phyloP scores from a whole-genome alignment of 2,888 invertebrate species.

The Drosophila parthenogenetica region DNA sequence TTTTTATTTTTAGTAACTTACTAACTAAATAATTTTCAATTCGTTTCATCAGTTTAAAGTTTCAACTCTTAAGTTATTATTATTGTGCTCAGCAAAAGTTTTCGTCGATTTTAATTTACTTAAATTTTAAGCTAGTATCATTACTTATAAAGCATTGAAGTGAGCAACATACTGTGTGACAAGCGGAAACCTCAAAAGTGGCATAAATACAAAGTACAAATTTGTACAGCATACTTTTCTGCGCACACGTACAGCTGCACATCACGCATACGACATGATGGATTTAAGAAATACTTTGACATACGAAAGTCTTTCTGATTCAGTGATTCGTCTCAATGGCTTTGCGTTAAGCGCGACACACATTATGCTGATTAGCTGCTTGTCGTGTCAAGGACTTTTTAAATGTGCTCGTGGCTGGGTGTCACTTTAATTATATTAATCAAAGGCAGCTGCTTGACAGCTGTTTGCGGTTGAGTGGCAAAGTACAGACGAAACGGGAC shows the following conservation, averaged over 20 bases:
- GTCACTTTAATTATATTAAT: conserved; percentile 66
- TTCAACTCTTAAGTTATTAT: background rate
- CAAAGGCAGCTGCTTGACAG: conserved; percentile 66
- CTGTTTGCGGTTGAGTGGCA: conserved; percentile 52
- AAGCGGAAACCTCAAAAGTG: conserved; percentile 70
- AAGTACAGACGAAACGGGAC: background rate
- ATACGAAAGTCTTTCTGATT: conserved; percentile 40
- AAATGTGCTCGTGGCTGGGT: conserved; percentile 27
- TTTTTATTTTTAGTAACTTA: background rate
- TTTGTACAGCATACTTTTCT: conserved; percentile 55
- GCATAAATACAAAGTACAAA: conserved; percentile 63
- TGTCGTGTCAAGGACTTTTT: conserved; percentile 25
- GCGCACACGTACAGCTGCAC: conserved; percentile 19
- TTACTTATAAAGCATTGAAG: conserved; percentile 24
- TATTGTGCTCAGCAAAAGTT: no score
- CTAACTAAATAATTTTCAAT: conserved; percentile 3
- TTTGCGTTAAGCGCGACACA: conserved; percentile 41
- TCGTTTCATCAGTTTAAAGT: background rate
- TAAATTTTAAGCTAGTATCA: conserved; percentile 32
- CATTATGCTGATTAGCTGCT: conserved; percentile 54
- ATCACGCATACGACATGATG: conserved; percentile 26
- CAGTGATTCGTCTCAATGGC: conserved; percentile 29
- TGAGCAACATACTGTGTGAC: conserved; percentile 43
- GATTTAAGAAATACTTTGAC: no score
- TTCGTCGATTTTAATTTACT: background rate